phyloP scores from a whole-genome alignment of 2,888 invertebrate genomes.

The Sinotaia quadrata region DNA sequence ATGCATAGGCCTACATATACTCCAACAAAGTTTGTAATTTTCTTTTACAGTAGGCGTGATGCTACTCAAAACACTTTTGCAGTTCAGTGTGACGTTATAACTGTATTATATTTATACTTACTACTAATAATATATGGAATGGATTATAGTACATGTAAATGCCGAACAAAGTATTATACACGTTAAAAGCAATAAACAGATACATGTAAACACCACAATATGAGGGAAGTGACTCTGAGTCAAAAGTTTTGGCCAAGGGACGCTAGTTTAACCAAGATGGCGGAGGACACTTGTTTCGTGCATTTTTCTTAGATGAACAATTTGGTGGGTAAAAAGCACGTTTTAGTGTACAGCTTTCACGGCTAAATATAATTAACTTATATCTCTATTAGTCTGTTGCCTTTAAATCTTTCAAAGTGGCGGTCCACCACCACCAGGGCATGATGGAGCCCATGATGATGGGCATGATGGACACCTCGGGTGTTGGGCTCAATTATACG shows the following conservation, averaged over 20 bases:
- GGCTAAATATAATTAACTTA: not conserved
- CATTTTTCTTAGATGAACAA: not conserved
- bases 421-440: slow-evolving; percentile 26
- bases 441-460: slow-evolving; percentile 27
- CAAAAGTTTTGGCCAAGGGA: slow-evolving; percentile 12
- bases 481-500: slow-evolving; percentile 20
- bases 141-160: no score
- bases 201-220: no score
- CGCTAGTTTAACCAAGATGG: slow-evolving; percentile 9
- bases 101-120: no score
- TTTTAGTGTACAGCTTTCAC: not conserved
- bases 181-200: no score
- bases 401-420: slow-evolving; percentile 8
- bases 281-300: slow-evolving; percentile 16
- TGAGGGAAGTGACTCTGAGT: not conserved
- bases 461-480: slow-evolving; percentile 22
- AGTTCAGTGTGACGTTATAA: no score
- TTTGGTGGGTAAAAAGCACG: not conserved
- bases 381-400: not conserved
- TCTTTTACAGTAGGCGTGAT: no score
- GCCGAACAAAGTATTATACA: no score
- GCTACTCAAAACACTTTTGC: no score
- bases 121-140: no score
- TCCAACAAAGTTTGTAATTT: no score
- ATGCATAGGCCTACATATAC: no score